Conservation (phyloP, 2,797 vertebrate species). For the Phalloptychus januarius region DNA sequence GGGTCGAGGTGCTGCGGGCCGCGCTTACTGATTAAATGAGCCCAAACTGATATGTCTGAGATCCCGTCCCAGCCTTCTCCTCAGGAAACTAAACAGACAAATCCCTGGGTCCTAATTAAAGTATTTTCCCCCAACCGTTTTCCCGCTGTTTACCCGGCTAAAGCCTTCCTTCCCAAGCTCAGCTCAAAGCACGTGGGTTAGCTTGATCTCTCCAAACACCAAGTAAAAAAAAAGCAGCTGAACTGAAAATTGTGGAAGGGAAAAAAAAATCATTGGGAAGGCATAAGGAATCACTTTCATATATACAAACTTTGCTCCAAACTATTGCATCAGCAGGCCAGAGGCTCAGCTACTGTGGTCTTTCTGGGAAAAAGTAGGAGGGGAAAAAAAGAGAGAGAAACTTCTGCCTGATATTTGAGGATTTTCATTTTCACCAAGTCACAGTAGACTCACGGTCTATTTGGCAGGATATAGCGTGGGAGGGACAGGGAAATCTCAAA, state of each 20-base stretch:
- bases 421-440: slow-evolving; percentile 59
- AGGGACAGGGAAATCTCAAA: slow-evolving; percentile 38
- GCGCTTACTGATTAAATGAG: slow-evolving; percentile 71
- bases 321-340: slow-evolving; percentile 38
- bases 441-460: slow-evolving; percentile 58
- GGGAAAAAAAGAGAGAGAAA: not conserved
- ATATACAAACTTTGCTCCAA: slow-evolving; percentile 41
- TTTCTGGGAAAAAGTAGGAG: slow-evolving; percentile 18
- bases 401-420: slow-evolving; percentile 35
- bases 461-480: slow-evolving; percentile 52
- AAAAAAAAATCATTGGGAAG: slow-evolving; percentile 29
- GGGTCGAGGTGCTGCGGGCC: slow-evolving; percentile 63
- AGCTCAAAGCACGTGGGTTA: slow-evolving; percentile 51
- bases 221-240: slow-evolving; percentile 37
- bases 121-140: slow-evolving; percentile 64
- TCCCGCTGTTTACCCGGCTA: slow-evolving; percentile 56
- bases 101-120: slow-evolving; percentile 78
- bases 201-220: slow-evolving; percentile 53
- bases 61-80: slow-evolving; percentile 62
- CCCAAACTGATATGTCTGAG: slow-evolving; percentile 68
- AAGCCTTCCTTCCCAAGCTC: slow-evolving; percentile 51
- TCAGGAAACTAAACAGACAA: slow-evolving; percentile 69
- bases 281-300: slow-evolving; percentile 42
- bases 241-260: slow-evolving; percentile 22
- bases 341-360: slow-evolving; percentile 11